Evolutionary conservation across 2,888 invertebrate species (phyloP), one percentile per base, ranked within the genome.

Genomic region (Thyatira batis): DNA sequence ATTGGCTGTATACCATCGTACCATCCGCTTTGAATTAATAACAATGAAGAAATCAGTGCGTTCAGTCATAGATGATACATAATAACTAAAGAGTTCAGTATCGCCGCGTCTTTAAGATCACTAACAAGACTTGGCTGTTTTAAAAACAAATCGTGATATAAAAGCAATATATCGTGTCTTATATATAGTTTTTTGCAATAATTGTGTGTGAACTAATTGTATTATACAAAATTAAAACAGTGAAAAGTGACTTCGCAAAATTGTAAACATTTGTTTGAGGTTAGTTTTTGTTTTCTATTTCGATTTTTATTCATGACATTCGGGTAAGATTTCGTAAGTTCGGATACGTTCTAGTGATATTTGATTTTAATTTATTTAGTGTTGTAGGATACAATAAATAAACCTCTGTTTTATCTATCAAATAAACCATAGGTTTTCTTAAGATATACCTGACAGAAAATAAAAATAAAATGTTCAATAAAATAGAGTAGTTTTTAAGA

Each of bases 1-100:
- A 78, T 80, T 78, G 78, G 78, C 62, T 61, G 65, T 45, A 39
- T 50, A 57, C 28, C 52, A 72, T 81, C 78, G 72, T 48, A 74
- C 76, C 70, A 82, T 74, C 57, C 61, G 58, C 48, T 51, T 55
- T 59, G 61, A 77, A 80, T 79, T 75, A 72, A 67, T 4, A 17
- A 56, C 59, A 62, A 54, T 55, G 39, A 39, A 17, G 8, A 17
- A 39, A 39, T 39, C 39, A 39, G 39, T 8, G 0, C 39, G 39
- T 6, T 5, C 39, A 17, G 39, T 17, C 1, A n/a, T n/a, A n/a
- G n/a, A n/a, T n/a, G n/a, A n/a, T n/a, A n/a, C n/a, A n/a, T n/a
- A n/a, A n/a, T n/a, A n/a, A n/a, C n/a, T n/a, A n/a, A n/a, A n/a
- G 0, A 13, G 39, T 6, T 5, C 39, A 17, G 39, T 17, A 0